Percentiles rank a stretch among this genome's conserved stretches.
These are phyloP conservation scores for Clarias platycephalus DNA, from an alignment of 2,797 vertebrate species.

Conservation along the genomic window DNA sequence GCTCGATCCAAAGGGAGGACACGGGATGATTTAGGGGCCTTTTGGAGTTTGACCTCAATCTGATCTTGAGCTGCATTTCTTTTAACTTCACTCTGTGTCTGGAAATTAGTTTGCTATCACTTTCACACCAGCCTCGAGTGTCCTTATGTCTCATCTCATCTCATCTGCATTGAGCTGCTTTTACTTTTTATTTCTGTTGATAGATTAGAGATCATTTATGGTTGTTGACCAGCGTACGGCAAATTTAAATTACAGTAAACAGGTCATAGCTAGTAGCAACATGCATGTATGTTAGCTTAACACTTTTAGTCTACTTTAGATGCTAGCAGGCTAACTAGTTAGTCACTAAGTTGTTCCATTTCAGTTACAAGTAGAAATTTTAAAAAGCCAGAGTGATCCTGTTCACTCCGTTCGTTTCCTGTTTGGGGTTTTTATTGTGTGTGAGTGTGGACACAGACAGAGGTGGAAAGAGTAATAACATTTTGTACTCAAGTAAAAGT, in stretches of 20 bases:
- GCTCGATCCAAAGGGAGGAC: neutral
- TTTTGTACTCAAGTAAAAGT: too few relatives aligned
- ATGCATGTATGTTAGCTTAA: neutral
- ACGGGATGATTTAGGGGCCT: too few relatives aligned
- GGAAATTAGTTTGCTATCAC: constrained; percentile 20
- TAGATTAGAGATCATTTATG: too few relatives aligned
- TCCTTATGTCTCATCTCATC: neutral
- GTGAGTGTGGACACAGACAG: too few relatives aligned
- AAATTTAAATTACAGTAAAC: neutral
- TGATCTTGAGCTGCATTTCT: constrained; percentile 5
- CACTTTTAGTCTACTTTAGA: neutral
- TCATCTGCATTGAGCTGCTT: neutral
- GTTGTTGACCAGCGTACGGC: too few relatives aligned
- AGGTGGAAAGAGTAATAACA: too few relatives aligned
- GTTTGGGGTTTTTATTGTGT: too few relatives aligned
- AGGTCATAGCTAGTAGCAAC: neutral
- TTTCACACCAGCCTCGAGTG: neutral
- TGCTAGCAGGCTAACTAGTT: neutral
- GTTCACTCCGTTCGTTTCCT: too few relatives aligned
- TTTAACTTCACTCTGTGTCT: constrained; percentile 20
- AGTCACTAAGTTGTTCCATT: neutral
- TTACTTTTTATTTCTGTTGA: constrained; percentile 5
- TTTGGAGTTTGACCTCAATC: neutral
- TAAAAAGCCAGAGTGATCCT: neutral
- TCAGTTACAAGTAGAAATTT: neutral